Evolutionary conservation across 2,888 invertebrate genomes (phyloP), one percentile per base, ranked within the genome.

Genomic region (Pammene aurita): DNA sequence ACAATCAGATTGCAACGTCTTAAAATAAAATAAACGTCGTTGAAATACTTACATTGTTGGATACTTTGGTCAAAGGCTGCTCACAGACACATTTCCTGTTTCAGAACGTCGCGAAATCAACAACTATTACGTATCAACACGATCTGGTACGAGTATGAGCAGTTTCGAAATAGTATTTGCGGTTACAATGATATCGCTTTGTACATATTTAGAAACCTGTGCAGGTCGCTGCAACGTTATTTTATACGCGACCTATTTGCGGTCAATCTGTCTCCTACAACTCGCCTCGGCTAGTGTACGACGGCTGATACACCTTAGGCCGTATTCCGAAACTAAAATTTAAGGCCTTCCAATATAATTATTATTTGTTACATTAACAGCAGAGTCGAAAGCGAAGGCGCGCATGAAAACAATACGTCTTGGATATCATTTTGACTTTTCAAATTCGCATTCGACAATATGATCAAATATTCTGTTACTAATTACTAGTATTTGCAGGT

Each of bases 221-320:
- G 76, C 82, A 77, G 80, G 85, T 84, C 82, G 80, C 78, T 80
- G 72, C 76, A 78, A 79, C 84, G 91, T 87, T 90, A 92, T 92
- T 88, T 82, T 89, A 92, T 90, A 81, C 85, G 80, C 87, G 91
- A 87, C 92, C 92, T 85, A 90, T 89, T 92, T 92, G 92, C 81
- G 92, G 92, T 91, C 82, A 84, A 82, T 81, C 81, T 76, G 75
- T 77, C 80, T 79, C 77, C 76, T 81, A 82, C 78, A 78, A 68
- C 63, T 54, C 56, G 34, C 18, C 60, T 66, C 35, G 42, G 38
- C 58, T 58, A 18, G 42, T 63, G 50, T 61, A 35, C 38, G 48
- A 26, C 44, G 38, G 34, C 42, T 38, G n/a, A 58, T 26, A 26
- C 26, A 34, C 34, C 54, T 54, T 54, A 26, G 34, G 54, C 13